Percentiles rank a stretch among this genome's conserved stretches.
Evolutionary conservation across 2,888 invertebrate species (phyloP).

Genomic region (Cremastinae sp.): DNA sequence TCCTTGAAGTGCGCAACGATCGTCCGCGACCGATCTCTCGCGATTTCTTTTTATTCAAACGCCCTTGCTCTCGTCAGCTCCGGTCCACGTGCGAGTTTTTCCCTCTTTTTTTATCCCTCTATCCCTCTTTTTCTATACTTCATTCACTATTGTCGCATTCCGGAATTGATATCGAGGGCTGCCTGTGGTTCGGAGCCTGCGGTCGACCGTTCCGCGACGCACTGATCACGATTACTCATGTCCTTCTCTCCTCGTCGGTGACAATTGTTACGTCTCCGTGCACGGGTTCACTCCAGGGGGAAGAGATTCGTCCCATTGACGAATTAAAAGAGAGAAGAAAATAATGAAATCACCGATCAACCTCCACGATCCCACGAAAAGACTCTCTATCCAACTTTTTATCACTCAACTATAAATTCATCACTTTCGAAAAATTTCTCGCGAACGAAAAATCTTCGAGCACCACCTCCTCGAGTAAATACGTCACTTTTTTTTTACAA

Average conservation of each 20-base stretch:
- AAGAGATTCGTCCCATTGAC: slow-evolving; percentile 31
- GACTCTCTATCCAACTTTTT: not conserved
- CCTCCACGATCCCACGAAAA: not conserved
- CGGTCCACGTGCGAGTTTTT: slow-evolving; percentile 18
- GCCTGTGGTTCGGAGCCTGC: slow-evolving; percentile 22
- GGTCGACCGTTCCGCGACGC: slow-evolving; percentile 3
- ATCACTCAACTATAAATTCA: slow-evolving; percentile 7
- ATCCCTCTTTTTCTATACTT: slow-evolving; percentile 3
- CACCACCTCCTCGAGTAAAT: slow-evolving; percentile 6
- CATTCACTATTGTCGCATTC: slow-evolving; percentile 50
- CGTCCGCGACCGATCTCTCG: slow-evolving; percentile 21
- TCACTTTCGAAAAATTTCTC: not conserved
- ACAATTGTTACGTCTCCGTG: slow-evolving; percentile 52
- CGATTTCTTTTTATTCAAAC: slow-evolving; percentile 11
- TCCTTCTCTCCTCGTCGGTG: slow-evolving; percentile 44
- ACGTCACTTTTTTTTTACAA: slow-evolving; percentile 27
- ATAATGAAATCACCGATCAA: slow-evolving; percentile 5
- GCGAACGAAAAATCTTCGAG: too few relatives aligned
- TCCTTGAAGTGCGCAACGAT: slow-evolving; percentile 23
- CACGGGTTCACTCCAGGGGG: slow-evolving; percentile 30
- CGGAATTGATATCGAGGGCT: slow-evolving; percentile 46
- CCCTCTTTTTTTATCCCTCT: slow-evolving; percentile 4
- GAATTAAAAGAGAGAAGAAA: slow-evolving; percentile 9
- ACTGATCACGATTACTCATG: slow-evolving; percentile 45
- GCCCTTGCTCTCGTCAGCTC: slow-evolving; percentile 29